Evolutionary conservation across 2,797 vertebrate genomes (phyloP), one percentile per base, ranked within the genome.

Genomic region (Mormyrus proboscirostris): DNA sequence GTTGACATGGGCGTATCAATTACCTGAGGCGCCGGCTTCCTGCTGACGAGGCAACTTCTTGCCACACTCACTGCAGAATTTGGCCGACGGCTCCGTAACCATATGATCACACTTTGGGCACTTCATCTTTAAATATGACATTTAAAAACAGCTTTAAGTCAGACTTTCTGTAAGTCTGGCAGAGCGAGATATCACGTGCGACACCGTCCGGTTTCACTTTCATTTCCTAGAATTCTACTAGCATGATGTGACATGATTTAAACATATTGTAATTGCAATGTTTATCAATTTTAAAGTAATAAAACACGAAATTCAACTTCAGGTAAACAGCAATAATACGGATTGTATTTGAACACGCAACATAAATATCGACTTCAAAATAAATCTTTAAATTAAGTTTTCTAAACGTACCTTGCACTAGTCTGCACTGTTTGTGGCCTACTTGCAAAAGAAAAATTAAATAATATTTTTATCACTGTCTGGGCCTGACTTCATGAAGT

Each of bases 1-100:
- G 33, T 79, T 79, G 73, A 79, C 38, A 44, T 8, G 14, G 29
- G n/a, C 53, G 73, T 53, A 62, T 90, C 93, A 91, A 38, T 79
- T 57, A 96, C 95, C 93, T 25, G 91, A 86, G 73, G 84, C 89
- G 19, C 90, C 25, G 10, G 90, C 91, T 55, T 88, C 3, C 49
- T 90, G 89, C 83, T 92, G 82, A 57, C 85, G 73, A 29, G 3
- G 12, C 85, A 97, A 90, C 6, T 0, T 44, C 0, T 0, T 0
- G 12, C 96, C 96, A 91, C 97, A 97, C 0, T 92, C 0, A 89
- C 96, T 96, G 93, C 97, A 97, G 93, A 96, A 97, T 1, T 92
- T 97, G 53, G 96, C 92, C 1, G 8, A 50, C 14, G 91, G 53
- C 86, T 96, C 95, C 82, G 44, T 0, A 90, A 91, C 55, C 29